phyloP scores from a whole-genome alignment of 1,140 invertebrate species.

The Trichomalopsis sarcophagae region DNA sequence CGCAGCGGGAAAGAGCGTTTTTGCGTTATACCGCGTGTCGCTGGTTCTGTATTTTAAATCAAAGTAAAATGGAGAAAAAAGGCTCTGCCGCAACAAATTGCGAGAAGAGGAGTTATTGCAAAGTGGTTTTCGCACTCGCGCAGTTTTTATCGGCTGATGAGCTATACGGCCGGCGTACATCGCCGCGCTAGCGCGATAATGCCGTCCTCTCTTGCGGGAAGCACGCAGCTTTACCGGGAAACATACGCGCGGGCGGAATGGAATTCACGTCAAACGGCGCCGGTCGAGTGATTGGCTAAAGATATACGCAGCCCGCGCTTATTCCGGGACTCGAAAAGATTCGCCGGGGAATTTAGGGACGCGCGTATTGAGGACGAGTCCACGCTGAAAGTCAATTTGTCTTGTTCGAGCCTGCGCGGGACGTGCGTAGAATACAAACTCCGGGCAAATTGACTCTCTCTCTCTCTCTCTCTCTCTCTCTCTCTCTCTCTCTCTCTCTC shows the following conservation, averaged over 20 bases:
- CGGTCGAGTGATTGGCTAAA: neutral
- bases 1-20: neutral
- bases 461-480: too few relatives aligned
- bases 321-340: slow-evolving; percentile 12
- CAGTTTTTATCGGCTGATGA: neutral
- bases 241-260: too few relatives aligned
- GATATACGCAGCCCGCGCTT: too few relatives aligned
- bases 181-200: too few relatives aligned
- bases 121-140: neutral
- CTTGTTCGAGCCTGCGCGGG: slow-evolving; percentile 2
- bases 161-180: neutral
- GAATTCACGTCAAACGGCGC: too few relatives aligned
- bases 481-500: too few relatives aligned
- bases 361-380: neutral
- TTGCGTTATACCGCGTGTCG: neutral
- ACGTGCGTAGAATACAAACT: slow-evolving; percentile 27
- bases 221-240: too few relatives aligned
- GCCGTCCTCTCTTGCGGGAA: too few relatives aligned
- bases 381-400: slow-evolving; percentile 31
- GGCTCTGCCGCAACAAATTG: neutral
- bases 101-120: neutral
- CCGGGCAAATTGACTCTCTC: slow-evolving; percentile 25
- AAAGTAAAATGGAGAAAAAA: slow-evolving; percentile 7
- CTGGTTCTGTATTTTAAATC: slow-evolving; percentile 15
- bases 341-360: neutral